Base-by-base conservation (phyloP, 2,797 vertebrate species). In the Taeniopygia guttata region DNA sequence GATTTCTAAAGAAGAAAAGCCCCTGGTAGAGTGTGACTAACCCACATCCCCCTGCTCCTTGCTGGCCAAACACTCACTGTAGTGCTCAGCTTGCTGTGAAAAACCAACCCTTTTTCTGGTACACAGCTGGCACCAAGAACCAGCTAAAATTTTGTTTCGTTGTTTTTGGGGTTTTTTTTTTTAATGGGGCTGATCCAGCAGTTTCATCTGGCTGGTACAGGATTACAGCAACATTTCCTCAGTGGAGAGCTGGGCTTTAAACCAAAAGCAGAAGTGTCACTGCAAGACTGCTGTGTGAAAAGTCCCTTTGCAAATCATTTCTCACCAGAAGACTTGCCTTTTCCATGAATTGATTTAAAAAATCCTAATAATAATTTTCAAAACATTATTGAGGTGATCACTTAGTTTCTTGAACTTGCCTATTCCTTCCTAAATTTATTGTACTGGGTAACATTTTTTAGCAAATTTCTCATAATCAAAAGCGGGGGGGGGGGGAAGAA, bases 401-500 rank as follows among this genome's bases (percentile, higher is more conserved):
- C 9, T 64, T 67, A 46, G 17, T 40, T 85, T 76, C 16, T 36
- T 52, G 16, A 34, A 52, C 43, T 20, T 55, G 7, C 7, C 6
- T 62, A 2, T 58, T 59, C 19, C 78, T 89, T 55, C 23, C 23
- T 84, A 56, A 59, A 43, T 69, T 30, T 42, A 14, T 42, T 45
- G 19, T 62, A 45, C 1, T 1, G 16, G 9, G 8, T 48, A 58
- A 36, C 23, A 25, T 43, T 67, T 52, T 66, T 48, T 45, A 67
- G 32, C 26, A 74, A 80, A 64, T 40, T 46, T 27, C 15, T 23
- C 4, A 66, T 66, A 55, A 13, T 43, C 6, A n/a, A 49, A 49
- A 55, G n/a, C n/a, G n/a, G n/a, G n/a, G n/a, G n/a, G n/a, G n/a
- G 9, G 22, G 29, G 1, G 3, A 17, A 13, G 3, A 8, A n/a